A percentile compares a stretch with the other conserved stretches of the same genome.
Evolutionary conservation across 2,113 vertebrate genomes (phyloP).

Genomic region (Brachyistius frenatus): DNA sequence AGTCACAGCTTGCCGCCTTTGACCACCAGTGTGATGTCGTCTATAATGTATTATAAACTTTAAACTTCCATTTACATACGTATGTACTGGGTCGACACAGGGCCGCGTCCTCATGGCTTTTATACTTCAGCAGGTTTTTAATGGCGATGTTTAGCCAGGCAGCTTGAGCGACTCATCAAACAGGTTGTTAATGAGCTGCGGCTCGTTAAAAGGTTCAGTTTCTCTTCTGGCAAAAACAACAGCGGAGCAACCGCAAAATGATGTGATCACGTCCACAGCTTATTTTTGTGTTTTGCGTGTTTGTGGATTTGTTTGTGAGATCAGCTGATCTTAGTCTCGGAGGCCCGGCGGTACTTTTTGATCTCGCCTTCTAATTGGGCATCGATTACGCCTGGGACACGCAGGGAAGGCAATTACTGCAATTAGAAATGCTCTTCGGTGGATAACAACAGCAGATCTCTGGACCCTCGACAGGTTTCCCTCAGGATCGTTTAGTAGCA

Average conservation of each 20-base stretch:
- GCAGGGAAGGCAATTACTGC: background rate
- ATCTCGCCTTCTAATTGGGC: constrained; percentile 25
- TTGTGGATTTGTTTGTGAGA: background rate
- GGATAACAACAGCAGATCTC: background rate
- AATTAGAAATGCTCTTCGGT: constrained; percentile 1
- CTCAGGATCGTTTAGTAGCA: too few species aligned
- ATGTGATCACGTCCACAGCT: background rate
- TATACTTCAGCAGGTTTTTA: too few species aligned
- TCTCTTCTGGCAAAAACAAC: background rate
- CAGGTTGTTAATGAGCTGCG: background rate
- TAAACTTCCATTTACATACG: too few species aligned
- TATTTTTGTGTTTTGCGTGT: background rate
- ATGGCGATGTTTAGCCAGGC: background rate
- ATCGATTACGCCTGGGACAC: constrained; percentile 21
- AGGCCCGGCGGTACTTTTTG: constrained; percentile 3
- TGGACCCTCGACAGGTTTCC: too few species aligned
- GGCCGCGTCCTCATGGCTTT: too few species aligned
- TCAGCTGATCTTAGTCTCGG: background rate
- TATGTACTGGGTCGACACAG: too few species aligned
- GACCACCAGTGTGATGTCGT: too few species aligned
- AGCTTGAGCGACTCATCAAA: background rate
- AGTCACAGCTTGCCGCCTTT: too few species aligned
- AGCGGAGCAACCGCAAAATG: too few species aligned
- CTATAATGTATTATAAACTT: too few species aligned
- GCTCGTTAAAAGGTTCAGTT: background rate